Base-by-base conservation (phyloP, 2,113 vertebrate genomes). In the Pleuronectes platessa region DNA sequence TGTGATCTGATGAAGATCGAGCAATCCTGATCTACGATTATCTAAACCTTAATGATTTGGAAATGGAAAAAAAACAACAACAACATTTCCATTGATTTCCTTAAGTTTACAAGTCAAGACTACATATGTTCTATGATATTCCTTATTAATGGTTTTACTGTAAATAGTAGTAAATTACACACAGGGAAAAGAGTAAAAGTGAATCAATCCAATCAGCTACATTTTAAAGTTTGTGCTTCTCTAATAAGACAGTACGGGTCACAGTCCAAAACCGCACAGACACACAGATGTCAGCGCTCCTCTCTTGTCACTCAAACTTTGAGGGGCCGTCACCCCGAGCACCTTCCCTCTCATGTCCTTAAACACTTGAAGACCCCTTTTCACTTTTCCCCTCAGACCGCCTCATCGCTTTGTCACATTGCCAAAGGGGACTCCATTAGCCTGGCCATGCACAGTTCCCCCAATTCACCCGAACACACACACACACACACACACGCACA, bases 361-460 rank as follows among this genome's bases (percentile, higher is more conserved):
- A 96, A 97, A 96, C 95, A 96, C 95, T 96, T 93, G 92, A 95
- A 95, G 96, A 94, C 93, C 95, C 94, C 94, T 95, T 95, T 96
- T 95, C 94, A 95, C 95, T 95, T 96, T 87, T 93, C 94, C 1
- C 91, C 91, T 94, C 93, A 95, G 94, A 97, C 95, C 94, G 94
- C 95, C 95, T 96, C 96, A 95, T 96, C 94, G 95, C 94, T 95
- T 95, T 96, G 96, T 97, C 97, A 96, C 94, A 94, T 94, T 93
- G 94, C 96, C 96, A 95, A 96, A 96, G 95, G 96, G 95, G 95
- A 96, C 95, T 96, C 96, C 95, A 97, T 97, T 97, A 96, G 95
- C 94, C 96, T 93, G 83, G 94, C 94, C 94, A 92, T 94, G 92
- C 94, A 94, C 93, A 70, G 93, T 94, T 93, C 92, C 93, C 94